phyloP scores from a whole-genome alignment of 2,888 invertebrate species.

The Macroteleia sp. region DNA sequence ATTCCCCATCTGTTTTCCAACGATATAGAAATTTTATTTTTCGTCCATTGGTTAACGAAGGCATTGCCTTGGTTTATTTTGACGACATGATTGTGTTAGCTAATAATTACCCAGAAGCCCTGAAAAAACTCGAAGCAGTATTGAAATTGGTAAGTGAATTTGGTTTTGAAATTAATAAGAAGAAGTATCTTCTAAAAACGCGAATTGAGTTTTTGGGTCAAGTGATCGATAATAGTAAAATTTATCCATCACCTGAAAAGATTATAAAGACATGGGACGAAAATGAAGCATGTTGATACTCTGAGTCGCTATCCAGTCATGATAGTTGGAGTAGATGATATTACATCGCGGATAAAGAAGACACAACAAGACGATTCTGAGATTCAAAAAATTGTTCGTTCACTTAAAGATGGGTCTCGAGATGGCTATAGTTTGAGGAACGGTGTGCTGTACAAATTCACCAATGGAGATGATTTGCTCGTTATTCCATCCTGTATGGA shows the following conservation, averaged over 20 bases:
- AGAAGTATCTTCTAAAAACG: conserved; percentile 31
- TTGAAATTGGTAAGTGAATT: neutral
- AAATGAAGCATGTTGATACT: conserved; percentile 39
- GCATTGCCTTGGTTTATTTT: conserved; percentile 17
- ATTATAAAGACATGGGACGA: neutral
- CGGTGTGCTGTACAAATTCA: neutral
- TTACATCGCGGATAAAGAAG: neutral
- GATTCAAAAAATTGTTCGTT: neutral
- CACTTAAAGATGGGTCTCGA: neutral
- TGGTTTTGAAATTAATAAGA: conserved; percentile 15
- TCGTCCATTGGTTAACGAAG: conserved; percentile 1
- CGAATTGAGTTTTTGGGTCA: conserved; percentile 34
- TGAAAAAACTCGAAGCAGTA: neutral
- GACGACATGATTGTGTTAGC: conserved; percentile 20
- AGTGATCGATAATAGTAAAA: conserved; percentile 18
- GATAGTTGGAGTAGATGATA: neutral
- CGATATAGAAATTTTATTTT: conserved; percentile 7
- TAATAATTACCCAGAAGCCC: neutral
- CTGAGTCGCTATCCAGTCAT: conserved; percentile 51
- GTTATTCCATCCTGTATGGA: neutral
- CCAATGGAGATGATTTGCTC: neutral
- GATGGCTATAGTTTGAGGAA: neutral
- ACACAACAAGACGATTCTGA: neutral
- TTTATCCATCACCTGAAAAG: conserved; percentile 30
- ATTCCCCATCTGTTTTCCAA: conserved; percentile 6